phyloP scores from a whole-genome alignment of 2,888 invertebrate species.

The Capitulum mitella region DNA sequence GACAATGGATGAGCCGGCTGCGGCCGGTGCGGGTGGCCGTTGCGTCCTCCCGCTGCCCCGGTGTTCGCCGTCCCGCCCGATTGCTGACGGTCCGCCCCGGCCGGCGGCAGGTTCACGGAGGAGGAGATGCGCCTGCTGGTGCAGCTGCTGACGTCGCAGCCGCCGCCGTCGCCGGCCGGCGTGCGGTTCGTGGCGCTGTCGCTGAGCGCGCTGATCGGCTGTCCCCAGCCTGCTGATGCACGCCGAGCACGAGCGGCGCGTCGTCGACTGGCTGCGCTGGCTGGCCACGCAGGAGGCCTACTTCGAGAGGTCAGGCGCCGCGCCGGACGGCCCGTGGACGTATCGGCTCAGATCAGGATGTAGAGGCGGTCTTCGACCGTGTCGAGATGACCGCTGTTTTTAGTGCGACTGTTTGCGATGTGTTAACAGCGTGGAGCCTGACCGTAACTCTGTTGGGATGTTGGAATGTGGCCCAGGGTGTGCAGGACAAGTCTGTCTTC shows the following conservation, averaged over 20 bases:
- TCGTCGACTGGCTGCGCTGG: conserved; percentile 58
- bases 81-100: conserved; percentile 66
- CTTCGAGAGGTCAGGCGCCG: conserved; percentile 58
- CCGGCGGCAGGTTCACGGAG: conserved; percentile 84
- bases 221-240: conserved; percentile 74
- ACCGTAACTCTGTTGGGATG: too few species aligned
- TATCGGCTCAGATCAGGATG: too few species aligned
- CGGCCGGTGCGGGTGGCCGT: too few species aligned
- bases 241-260: conserved; percentile 63
- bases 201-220: conserved; percentile 88
- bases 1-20: too few species aligned
- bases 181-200: conserved; percentile 87
- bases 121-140: conserved; percentile 80
- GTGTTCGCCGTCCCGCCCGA: conserved; percentile 23
- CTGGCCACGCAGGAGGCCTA: conserved; percentile 82
- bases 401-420: too few species aligned
- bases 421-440: too few species aligned
- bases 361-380: too few species aligned
- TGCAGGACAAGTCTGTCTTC: too few species aligned
- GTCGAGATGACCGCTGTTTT: too few species aligned
- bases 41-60: too few species aligned
- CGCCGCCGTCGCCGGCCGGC: conserved; percentile 82
- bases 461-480: too few species aligned
- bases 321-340: background rate
- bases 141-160: conserved; percentile 76